These are phyloP conservation scores for Andrena bicolor DNA, from an alignment of 2,888 invertebrate species.

Conservation along the genomic window DNA sequence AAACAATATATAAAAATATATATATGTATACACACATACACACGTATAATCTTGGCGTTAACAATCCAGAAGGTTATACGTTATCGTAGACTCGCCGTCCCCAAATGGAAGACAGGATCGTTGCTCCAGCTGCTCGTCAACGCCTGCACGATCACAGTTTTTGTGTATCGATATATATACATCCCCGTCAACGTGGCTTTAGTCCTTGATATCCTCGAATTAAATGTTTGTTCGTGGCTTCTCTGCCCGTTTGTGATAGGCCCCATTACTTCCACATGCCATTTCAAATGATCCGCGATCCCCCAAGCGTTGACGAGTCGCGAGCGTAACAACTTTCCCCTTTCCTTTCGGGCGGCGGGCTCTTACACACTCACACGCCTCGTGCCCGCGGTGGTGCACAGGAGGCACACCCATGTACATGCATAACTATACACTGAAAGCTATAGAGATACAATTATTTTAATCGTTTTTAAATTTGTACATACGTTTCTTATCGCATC, in stretches of 20 bases:
- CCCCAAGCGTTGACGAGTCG: constrained; percentile 18
- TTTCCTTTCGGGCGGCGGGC: constrained; percentile 48
- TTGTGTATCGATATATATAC: not conserved
- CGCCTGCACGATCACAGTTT: not conserved
- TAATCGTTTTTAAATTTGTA: constrained; percentile 72
- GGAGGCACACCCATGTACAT: not conserved
- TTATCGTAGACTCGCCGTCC: constrained; percentile 26
- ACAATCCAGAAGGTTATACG: constrained; percentile 39
- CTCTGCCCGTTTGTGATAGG: constrained; percentile 18
- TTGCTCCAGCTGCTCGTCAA: constrained; percentile 31
- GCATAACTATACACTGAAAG: constrained; percentile 26
- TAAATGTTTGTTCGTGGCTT: constrained; percentile 3
- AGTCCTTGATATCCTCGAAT: not conserved
- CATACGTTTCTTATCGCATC: constrained; percentile 73
- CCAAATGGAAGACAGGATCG: constrained; percentile 21
- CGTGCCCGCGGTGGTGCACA: not conserved
- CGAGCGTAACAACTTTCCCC: constrained; percentile 47
- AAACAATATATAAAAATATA: constrained; percentile 34
- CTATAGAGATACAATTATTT: constrained; percentile 57
- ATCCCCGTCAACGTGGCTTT: not conserved
- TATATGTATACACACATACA: not conserved
- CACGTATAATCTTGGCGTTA: constrained; percentile 35
- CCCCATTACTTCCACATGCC: constrained; percentile 24
- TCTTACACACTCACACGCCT: constrained; percentile 6
- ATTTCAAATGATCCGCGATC: not conserved